Evolutionary conservation across 2,113 vertebrate species (phyloP), one percentile per base, ranked within the genome.

Genomic region (Salvator merianae): DNA sequence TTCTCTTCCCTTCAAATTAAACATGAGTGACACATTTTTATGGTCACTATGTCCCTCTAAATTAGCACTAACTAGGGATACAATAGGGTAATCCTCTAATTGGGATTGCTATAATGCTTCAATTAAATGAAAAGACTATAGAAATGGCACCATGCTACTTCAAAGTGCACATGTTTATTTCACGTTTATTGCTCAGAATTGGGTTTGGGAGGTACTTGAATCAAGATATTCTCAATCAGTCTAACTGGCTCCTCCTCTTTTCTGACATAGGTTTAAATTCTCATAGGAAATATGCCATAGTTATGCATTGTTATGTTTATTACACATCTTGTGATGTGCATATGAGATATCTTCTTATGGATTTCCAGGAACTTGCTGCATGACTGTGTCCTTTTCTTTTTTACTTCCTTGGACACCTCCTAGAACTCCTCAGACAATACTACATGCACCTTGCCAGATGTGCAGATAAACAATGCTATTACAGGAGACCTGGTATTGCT

Each of bases 1-100:
- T 92, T 88, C 65, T 82, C 88, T 94, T 91, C 88, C 90, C 76
- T 90, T 94, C 90, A 88, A 95, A 95, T 95, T 95, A 95, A 95
- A 91, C 86, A 86, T 87, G 78, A 90, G 91, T 94, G 93, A 94
- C 88, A 94, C 77, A 88, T 92, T 94, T 95, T 95, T 95, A 95
- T 94, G 91, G 87, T 88, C 89, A 93, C 88, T 93, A 93, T 94
- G 92, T 3, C 72, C 90, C 78, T 83, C 91, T 91, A 96, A 95
- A 94, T 95, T 94, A 92, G 32, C 90, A 92, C 91, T 74, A 92
- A 89, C 88, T 92, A 88, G 89, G 74, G 89, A 71, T 86, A 92
- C 88, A 90, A 82, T 89, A 89, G 69, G 81, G 63, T 84, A 93
- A 93, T 88, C 80, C 76, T 88, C 80, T 93, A 89, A 94, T 75